Evolutionary conservation across 64 coral and sea anemone genomes (phyloP), one percentile per base, ranked within the genome.

Genomic region (Dendrophyllia cribrosa): DNA sequence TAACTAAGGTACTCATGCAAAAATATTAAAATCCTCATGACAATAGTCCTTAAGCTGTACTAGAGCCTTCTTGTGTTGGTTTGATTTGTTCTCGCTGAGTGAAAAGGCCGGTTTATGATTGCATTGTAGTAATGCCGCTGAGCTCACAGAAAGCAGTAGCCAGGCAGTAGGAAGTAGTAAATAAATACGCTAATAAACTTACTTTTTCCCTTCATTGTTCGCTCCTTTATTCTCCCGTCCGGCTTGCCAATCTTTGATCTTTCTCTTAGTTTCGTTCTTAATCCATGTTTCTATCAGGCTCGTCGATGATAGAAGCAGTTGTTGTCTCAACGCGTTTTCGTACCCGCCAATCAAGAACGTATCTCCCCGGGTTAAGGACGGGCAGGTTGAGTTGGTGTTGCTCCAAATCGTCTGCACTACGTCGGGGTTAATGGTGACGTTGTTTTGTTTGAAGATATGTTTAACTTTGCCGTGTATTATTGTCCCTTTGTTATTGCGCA

Each of bases 201-300:
- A 75, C 72, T 14, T 75, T 63, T 10, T 66, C 15, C 17, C 62
- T 12, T 51, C 7, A 50, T 51, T 51, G 7, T 59, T 62, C 3
- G 17, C 12, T 64, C 7, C 14, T 21, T 45, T 47, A 6, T 47
- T 84, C 9, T 52, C 46, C 44, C 12, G 7, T 22, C 63, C 14
- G 7, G 7, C 12, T 14, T 67, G 45, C 46, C 80, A 84, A 19
- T 11, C 24, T 68, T 19, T 44, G 43, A 84, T 49, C n/a, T 84
- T 67, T 66, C 16, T 48, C 59, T 21, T 20, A 4, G 60, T 24
- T 8, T 68, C 8, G 17, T n/a, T 34, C 34, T 34, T 17, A 20
- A 45, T 68, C 80, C 80, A 84, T 12, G 20, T 5, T 45, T 65
- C 44, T 64, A 84, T 84, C 6, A 84, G 64, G 62, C 80, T 84